Evolutionary conservation across 2,113 vertebrate species (phyloP).

Genomic region (Syrrhaptes paradoxus): DNA sequence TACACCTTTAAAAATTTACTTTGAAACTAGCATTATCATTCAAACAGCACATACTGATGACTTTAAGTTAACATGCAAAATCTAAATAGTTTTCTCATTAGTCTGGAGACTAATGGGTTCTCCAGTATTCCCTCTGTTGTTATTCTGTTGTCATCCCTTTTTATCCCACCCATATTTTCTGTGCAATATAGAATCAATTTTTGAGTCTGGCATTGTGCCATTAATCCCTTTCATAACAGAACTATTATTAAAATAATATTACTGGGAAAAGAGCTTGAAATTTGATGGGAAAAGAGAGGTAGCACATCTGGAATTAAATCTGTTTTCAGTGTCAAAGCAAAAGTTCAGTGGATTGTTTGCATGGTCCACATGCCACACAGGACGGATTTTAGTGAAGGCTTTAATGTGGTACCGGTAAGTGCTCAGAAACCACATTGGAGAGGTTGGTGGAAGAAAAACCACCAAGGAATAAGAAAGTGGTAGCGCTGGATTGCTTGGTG

Average conservation of each 20-base stretch:
- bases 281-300: neutral
- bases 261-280: neutral
- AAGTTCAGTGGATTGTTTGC: neutral
- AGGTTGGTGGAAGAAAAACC: neutral
- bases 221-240: neutral
- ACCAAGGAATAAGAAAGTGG: neutral
- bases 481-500: neutral
- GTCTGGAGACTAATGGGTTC: neutral
- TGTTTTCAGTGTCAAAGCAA: neutral
- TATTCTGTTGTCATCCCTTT: neutral
- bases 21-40: neutral
- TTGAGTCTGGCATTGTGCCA: neutral
- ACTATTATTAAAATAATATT: neutral
- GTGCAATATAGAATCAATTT: neutral
- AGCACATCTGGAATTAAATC: neutral
- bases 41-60: neutral
- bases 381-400: neutral
- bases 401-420: neutral
- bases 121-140: neutral
- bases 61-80: neutral
- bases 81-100: neutral
- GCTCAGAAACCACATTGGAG: neutral
- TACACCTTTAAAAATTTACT: neutral
- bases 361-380: neutral
- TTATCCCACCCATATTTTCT: neutral